phyloP scores from a whole-genome alignment of 1,140 invertebrate genomes.

The Phenacoccus solenopsis region DNA sequence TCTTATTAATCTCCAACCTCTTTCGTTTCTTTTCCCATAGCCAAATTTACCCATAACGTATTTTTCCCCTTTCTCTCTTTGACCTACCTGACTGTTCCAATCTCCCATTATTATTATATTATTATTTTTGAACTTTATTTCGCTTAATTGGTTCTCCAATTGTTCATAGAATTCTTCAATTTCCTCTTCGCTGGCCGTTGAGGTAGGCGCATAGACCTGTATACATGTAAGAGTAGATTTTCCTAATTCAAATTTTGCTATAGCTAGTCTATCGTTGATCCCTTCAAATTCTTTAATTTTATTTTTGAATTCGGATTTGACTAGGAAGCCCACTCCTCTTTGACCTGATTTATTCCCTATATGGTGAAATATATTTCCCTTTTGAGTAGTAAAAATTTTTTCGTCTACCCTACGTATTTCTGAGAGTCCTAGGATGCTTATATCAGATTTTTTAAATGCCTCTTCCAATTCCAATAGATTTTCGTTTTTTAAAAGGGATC shows the following conservation, averaged over 20 bases:
- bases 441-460: background rate
- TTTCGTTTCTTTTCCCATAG: slow-evolving; percentile 16
- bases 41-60: background rate
- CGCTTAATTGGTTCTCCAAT: background rate
- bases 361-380: background rate
- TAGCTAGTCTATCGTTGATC: background rate
- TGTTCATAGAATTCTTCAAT: background rate
- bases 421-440: background rate
- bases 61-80: background rate
- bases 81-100: background rate
- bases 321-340: slow-evolving; percentile 8
- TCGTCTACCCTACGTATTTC: slow-evolving; percentile 7
- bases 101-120: background rate
- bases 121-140: background rate
- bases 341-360: background rate
- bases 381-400: background rate
- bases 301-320: background rate
- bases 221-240: background rate
- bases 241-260: background rate
- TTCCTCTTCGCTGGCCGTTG: background rate
- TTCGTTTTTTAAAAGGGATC: background rate
- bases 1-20: background rate
- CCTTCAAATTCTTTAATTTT: background rate
- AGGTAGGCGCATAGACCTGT: slow-evolving; percentile 19
- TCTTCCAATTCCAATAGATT: slow-evolving; percentile 6